Percentiles rank a stretch among this genome's conserved stretches.
These are phyloP conservation scores for Lutraria rhynchaena DNA, from an alignment of 1,140 invertebrate species.

Conservation along the genomic window DNA sequence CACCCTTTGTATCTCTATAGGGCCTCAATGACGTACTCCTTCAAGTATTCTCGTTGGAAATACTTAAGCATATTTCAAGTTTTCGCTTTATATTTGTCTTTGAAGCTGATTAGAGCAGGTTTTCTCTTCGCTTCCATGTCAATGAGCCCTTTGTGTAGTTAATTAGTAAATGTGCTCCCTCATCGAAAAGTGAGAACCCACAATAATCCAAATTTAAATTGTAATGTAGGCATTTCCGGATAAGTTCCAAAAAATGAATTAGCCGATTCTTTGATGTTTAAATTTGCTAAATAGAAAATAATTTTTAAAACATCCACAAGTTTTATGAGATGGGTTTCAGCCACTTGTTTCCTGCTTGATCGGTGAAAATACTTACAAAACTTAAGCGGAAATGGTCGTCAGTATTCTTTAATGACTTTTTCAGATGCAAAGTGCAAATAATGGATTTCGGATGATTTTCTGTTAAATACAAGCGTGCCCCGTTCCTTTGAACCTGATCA, in stretches of 20 bases:
- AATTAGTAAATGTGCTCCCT: constrained; percentile 41
- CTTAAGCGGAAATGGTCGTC: constrained; percentile 23
- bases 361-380: constrained; percentile 25
- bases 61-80: constrained; percentile 44
- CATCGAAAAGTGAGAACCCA: constrained; percentile 11
- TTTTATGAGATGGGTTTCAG: constrained; percentile 38
- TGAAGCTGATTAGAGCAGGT: constrained; percentile 42
- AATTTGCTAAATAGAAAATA: constrained; percentile 54
- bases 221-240: constrained; percentile 46
- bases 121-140: constrained; percentile 38
- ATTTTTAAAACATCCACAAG: constrained; percentile 42
- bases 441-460: background rate
- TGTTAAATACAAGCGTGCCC: no score
- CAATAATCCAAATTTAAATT: constrained; percentile 19
- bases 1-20: background rate
- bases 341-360: constrained; percentile 37
- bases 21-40: constrained; percentile 16
- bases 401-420: constrained; percentile 34
- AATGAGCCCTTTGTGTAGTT: constrained; percentile 45
- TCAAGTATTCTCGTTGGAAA: constrained; percentile 13
- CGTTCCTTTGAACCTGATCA: no score
- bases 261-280: constrained; percentile 43
- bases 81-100: constrained; percentile 22
- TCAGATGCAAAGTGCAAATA: constrained; percentile 27
- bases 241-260: constrained; percentile 35